Percentiles rank a stretch among this genome's conserved stretches.
Evolutionary conservation across 2,113 vertebrate genomes (phyloP).

Genomic region (Vimba vimba): DNA sequence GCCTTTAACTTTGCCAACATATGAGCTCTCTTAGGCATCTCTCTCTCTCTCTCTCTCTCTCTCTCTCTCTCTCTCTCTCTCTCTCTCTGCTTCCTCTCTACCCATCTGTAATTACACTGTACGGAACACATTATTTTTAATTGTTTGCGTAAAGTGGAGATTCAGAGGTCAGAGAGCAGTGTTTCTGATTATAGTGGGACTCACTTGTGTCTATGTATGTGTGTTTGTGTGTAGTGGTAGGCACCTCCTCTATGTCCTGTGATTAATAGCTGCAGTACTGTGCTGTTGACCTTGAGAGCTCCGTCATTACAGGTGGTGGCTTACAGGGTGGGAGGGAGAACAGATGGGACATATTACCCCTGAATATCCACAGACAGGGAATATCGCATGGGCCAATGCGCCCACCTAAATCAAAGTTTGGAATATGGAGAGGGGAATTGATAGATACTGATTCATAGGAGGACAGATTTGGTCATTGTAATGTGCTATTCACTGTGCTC

Average conservation of each 20-base stretch:
- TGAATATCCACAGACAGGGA: conserved; percentile 46
- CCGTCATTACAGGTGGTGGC: conserved; percentile 51
- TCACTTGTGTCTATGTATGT: not conserved
- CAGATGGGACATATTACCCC: conserved; percentile 53
- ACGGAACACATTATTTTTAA: conserved; percentile 21
- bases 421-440: conserved; percentile 7
- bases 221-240: not conserved
- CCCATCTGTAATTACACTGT: conserved; percentile 18
- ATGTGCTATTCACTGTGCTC: conserved; percentile 2
- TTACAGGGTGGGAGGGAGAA: conserved; percentile 39
- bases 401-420: conserved; percentile 15
- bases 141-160: conserved; percentile 19
- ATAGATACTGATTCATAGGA: conserved; percentile 11
- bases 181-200: not conserved
- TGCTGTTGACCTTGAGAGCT: conserved; percentile 53
- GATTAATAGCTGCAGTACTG: conserved; percentile 53
- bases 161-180: conserved; percentile 35
- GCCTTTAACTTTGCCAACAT: not conserved
- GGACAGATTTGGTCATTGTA: conserved; percentile 19
- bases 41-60: not conserved
- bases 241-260: conserved; percentile 26
- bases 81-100: not conserved
- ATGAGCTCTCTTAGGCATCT: not conserved
- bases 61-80: not conserved
- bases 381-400: conserved; percentile 28